Evolutionary conservation across 2,113 vertebrate genomes (phyloP), one percentile per base, ranked within the genome.

Genomic region (Zapus hudsonius): DNA sequence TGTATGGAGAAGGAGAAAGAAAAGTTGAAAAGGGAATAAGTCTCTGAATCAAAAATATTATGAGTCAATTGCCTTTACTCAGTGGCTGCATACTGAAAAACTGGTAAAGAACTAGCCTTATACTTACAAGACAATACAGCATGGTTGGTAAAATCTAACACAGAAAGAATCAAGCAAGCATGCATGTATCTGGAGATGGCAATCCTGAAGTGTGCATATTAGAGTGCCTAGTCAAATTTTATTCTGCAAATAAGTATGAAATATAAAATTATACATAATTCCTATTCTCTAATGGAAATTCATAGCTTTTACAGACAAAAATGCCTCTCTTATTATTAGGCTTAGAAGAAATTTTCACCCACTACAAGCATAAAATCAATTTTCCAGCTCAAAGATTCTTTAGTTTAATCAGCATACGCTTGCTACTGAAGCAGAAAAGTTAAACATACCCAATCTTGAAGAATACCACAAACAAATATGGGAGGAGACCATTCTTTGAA

Each of bases 231-330:
- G 69, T 17, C 84, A 31, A 93, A 84, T 73, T 75, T 91, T 42
- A 84, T 87, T 89, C 9, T 4, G 1, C 8, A 29, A 33, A 9
- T 64, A 23, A 23, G 10, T 63, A 23, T 29, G 66, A 93, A 76
- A 93, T 63, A 42, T 52, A 84, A 8, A 93, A 94, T 67, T 75
- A 86, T 23, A 92, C 6, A 36, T 87, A 83, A 89, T 81, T 92
- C 23, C n/a, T 88, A 17, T 59, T 94, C 87, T 86, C 3, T 33
- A 93, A 87, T 84, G 63, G 36, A 91, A 94, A 95, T 92, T 59
- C 44, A 61, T 42, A 92, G 80, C 44, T 92, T 74, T 95, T 81
- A 95, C 10, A 93, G 57, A 79, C 84, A 52, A 95, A 95, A 95
- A 67, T 90, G 70, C 4, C 27, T 59, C 10, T n/a, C 61, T 23